Conservation (phyloP, 2,797 vertebrate species). For the Falco novaeseelandiae region DNA sequence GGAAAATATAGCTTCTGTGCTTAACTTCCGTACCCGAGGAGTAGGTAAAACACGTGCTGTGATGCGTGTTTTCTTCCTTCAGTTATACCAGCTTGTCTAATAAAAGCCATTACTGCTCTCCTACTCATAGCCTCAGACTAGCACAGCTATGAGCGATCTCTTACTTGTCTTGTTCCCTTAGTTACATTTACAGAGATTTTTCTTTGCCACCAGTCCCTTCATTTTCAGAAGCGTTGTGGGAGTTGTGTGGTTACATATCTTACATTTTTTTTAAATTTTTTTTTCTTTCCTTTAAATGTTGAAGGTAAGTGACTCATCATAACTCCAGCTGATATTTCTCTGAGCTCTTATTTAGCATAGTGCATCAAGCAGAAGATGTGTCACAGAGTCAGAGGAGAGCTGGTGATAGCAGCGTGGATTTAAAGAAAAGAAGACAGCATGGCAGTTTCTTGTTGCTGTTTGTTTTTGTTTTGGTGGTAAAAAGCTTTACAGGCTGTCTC, state of each 20-base stretch:
- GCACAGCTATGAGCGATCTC: slow-evolving; percentile 34
- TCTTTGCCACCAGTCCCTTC: slow-evolving; percentile 41
- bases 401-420: not conserved
- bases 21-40: not conserved
- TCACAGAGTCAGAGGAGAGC: slow-evolving; percentile 14
- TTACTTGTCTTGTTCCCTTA: slow-evolving; percentile 59
- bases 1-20: not conserved
- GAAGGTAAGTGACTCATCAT: slow-evolving; percentile 56
- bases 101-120: slow-evolving; percentile 50
- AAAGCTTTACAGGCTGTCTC: not conserved
- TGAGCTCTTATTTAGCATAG: slow-evolving; percentile 49
- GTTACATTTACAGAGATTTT: slow-evolving; percentile 45
- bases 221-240: slow-evolving; percentile 44
- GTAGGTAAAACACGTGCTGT: not conserved
- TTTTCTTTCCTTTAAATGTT: slow-evolving; percentile 38
- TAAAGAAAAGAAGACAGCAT: not conserved
- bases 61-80: not conserved
- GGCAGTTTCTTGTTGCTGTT: not conserved
- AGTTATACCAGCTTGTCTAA: slow-evolving; percentile 37
- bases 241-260: slow-evolving; percentile 66
- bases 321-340: slow-evolving; percentile 56
- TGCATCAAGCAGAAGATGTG: slow-evolving; percentile 16
- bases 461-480: not conserved
- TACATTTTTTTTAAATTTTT: not conserved
- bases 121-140: slow-evolving; percentile 50